Evolutionary conservation across 2,113 vertebrate species (phyloP).

Genomic region (Pantherophis guttatus): DNA sequence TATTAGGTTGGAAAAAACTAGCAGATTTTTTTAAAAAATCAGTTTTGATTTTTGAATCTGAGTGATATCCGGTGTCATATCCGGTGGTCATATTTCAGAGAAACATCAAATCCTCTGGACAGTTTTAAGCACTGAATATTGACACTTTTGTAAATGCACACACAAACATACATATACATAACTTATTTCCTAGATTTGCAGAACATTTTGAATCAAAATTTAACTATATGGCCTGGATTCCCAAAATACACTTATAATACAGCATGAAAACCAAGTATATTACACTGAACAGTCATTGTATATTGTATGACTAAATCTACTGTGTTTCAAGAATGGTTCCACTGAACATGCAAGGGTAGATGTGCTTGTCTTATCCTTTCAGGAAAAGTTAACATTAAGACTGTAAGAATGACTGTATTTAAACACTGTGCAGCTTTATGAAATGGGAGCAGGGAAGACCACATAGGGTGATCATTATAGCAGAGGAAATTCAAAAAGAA

Average conservation of each 20-base stretch:
- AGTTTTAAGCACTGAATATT: not conserved
- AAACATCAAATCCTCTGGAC: not conserved
- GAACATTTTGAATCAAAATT: not conserved
- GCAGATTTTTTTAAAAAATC: not conserved
- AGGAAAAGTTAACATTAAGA: not conserved
- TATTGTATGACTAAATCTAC: not conserved
- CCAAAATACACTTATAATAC: not conserved
- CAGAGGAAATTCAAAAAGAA: not conserved
- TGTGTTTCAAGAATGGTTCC: not conserved
- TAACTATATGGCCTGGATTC: not conserved
- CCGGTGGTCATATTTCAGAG: not conserved
- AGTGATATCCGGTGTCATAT: not conserved
- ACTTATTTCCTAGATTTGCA: not conserved
- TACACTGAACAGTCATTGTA: not conserved
- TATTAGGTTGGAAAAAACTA: not conserved
- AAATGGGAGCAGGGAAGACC: not conserved
- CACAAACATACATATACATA: not conserved
- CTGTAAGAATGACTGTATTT: not conserved
- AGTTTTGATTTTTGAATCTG: not conserved
- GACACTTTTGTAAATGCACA: not conserved
- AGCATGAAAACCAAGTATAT: not conserved
- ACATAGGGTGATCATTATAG: not conserved
- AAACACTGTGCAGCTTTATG: not conserved
- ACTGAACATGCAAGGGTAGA: not conserved
- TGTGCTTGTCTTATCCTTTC: not conserved